Evolutionary conservation across 35 echinoderm and acorn worm genomes (phyloP), one percentile per base, ranked within the genome.

Genomic region (Ptychodera flava): DNA sequence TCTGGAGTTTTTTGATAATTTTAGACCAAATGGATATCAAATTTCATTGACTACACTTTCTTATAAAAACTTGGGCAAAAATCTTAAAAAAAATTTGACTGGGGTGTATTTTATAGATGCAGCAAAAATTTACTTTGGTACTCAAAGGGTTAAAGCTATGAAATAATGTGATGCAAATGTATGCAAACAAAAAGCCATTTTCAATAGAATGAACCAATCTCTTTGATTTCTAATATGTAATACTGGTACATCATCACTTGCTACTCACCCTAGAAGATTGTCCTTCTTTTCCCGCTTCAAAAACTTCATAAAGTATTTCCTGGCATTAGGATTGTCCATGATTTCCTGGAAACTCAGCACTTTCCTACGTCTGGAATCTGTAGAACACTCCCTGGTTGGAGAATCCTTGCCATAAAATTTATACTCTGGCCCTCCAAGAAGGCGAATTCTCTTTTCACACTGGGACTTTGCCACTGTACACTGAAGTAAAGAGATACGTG

Each of bases 401-500:
- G 85, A 35, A 29, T 38, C 45, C 15, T 35, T 85, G 31, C 76
- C 82, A 77, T 95, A 95, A 0, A 80, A 85, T 64, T 90, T 37
- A 80, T 95, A 95, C 35, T 92, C 90, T 31, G 90, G 77, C 15
- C 93, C 93, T 0, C 93, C 93, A 0, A 89, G 45, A 28, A 84
- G 85, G 16, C 78, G 79, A 1, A 95, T 82, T 29, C 93, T 79
- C 38, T 83, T 85, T 85, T 95, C 93, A 75, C 93, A 92, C 27
- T 95, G 93, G 38, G 88, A 82, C 78, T 95, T 95, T 28, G 90
- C 90, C 75, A 95, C 90, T 64, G 89, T 89, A 52, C 93, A 95
- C 93, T 92, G 38, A 87, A 80, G 85, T 37, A 0, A 33, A 85
- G 78, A 32, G 27, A 28, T 31, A 34, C 28, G 28, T 33, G 29